A percentile compares a stretch with the other conserved stretches of the same genome.
Conservation (phyloP, 2,888 invertebrate genomes). For the Lasioglossum morio region DNA sequence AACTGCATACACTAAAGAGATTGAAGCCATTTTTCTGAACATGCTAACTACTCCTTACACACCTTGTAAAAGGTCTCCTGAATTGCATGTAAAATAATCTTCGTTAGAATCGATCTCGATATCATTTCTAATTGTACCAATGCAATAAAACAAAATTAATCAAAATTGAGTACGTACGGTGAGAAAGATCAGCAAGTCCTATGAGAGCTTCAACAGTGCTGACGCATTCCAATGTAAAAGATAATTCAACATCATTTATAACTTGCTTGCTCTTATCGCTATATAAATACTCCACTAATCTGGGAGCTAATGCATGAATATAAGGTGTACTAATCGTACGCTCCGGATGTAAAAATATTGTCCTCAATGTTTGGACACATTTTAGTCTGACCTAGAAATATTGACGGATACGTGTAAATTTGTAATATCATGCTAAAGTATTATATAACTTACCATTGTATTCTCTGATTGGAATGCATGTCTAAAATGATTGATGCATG, state of each 20-base stretch:
- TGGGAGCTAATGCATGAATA: conserved; percentile 92
- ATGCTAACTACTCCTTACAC: conserved; percentile 51
- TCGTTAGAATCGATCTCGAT: conserved; percentile 42
- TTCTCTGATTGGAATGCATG: conserved; percentile 91
- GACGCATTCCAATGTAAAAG: conserved; percentile 90
- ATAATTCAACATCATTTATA: conserved; percentile 89
- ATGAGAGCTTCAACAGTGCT: conserved; percentile 91
- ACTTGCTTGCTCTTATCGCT: conserved; percentile 87
- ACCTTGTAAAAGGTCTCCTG: conserved; percentile 87
- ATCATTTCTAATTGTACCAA: background rate
- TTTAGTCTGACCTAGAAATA: conserved; percentile 88
- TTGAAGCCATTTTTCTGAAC: conserved; percentile 21
- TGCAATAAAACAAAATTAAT: background rate
- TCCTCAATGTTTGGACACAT: conserved; percentile 91
- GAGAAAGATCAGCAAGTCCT: conserved; percentile 90
- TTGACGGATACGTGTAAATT: conserved; percentile 5
- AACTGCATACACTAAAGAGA: conserved; percentile 31
- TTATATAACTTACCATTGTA: conserved; percentile 84
- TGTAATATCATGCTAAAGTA: conserved; percentile 21
- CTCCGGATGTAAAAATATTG: conserved; percentile 91
- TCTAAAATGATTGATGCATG: conserved; percentile 96
- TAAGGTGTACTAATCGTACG: conserved; percentile 90
- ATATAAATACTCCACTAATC: conserved; percentile 91
- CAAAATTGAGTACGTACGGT: conserved; percentile 87
- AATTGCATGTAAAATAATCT: conserved; percentile 79